Evolutionary conservation across 2,888 invertebrate species (phyloP), one percentile per base, ranked within the genome.

Genomic region (Eupeodes luniger): DNA sequence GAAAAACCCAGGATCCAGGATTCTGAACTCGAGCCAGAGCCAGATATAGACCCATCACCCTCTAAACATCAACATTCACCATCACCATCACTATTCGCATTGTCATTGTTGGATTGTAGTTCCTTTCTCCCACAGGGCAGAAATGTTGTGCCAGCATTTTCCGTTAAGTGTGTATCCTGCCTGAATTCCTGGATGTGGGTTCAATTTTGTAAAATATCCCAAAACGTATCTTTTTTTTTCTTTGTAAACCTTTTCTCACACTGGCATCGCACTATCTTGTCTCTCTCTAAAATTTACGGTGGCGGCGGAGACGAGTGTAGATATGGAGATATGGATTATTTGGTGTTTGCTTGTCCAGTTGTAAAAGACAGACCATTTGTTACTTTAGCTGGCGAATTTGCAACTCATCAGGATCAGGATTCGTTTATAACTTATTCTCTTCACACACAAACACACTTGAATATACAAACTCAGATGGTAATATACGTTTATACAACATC

Each of bases 361-460:
- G 69, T 74, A 81, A 78, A 74, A 57, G 85, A 78, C 85, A 74
- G 81, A 78, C 81, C 85, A 85, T 85, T 85, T 81, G 77, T 81
- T 85, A 85, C 81, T 82, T 76, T 69, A 75, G 81, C 69, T 75
- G 75, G 75, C 47, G 79, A 86, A 86, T 79, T 86, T 86, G 86
- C 86, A 82, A 86, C 86, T 86, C 86, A 82, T 86, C 82, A 76
- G 75, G 75, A 82, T 86, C 82, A 76, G 75, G 75, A 79, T 55
- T 51, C 59, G 36, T 72, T 67, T 70, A 67, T 44, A 19, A 57
- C 47, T 72, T 72, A 72, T 72, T 72, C 47, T 44, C 19, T 19
- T 49, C 75, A 44, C 14, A 44, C 44, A 53, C 61, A 14, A 61
- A 67, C 12, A 51, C 0, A 34, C 34, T 27, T 27, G 27, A 27